Evolutionary conservation across 2,888 invertebrate species (phyloP).

Genomic region (Blastobasis lacticolella): DNA sequence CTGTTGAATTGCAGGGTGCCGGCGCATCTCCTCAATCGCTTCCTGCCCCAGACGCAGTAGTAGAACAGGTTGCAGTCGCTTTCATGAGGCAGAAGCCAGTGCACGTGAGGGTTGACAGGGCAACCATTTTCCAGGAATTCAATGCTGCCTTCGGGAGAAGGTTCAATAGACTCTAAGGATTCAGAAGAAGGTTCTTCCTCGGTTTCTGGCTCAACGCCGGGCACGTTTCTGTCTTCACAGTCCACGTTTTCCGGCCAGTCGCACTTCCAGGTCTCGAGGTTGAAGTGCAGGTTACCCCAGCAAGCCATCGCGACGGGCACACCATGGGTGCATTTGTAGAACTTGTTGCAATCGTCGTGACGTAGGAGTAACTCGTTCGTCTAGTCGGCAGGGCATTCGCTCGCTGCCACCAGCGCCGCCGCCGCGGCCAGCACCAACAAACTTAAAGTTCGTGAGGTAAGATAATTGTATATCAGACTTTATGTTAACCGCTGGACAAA

Average conservation of each 20-base stretch:
- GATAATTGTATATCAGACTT: too few relatives aligned
- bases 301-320: constrained; percentile 74
- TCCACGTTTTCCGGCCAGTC: constrained; percentile 77
- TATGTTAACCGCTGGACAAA: too few relatives aligned
- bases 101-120: constrained; percentile 40
- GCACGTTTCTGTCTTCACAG: constrained; percentile 58
- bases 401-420: constrained; percentile 23
- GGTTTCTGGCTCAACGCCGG: constrained; percentile 12
- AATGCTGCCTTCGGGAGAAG: too few relatives aligned
- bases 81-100: constrained; percentile 48
- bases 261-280: constrained; percentile 67
- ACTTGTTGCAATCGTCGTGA: constrained; percentile 74
- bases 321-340: constrained; percentile 79
- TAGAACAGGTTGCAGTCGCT: constrained; percentile 45
- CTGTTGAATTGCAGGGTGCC: constrained; percentile 40
- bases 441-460: not conserved
- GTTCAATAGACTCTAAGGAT: too few relatives aligned
- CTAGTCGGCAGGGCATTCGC: constrained; percentile 47
- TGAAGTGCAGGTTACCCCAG: constrained; percentile 72
- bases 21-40: constrained; percentile 31
- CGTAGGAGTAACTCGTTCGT: constrained; percentile 67
- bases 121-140: constrained; percentile 48
- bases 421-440: constrained; percentile 13
- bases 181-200: constrained; percentile 1
- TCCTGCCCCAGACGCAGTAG: constrained; percentile 50